Evolutionary conservation across 2,888 invertebrate species (phyloP), one percentile per base, ranked within the genome.

Genomic region (Xanthorhoe spadicearia): DNA sequence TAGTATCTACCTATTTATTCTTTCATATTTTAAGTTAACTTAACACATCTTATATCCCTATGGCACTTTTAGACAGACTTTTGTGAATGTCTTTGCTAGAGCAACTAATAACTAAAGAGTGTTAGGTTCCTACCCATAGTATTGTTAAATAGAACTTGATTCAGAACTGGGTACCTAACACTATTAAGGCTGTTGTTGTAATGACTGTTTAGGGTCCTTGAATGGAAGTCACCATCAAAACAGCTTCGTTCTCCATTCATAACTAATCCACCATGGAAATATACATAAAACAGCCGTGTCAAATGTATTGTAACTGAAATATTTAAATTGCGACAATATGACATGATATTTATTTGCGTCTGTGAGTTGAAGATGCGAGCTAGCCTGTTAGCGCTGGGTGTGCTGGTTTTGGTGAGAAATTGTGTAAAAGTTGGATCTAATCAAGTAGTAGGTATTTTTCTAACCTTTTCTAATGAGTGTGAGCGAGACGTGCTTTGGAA

Each of bases 401-500:
- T 66, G 57, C n/a, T 59, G 2, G 55, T 73, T 58, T 67, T 58
- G 69, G 72, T 72, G 68, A 69, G 66, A 52, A 43, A 50, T 6
- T 19, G 35, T 28, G 48, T 48, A 7, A 55, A 43, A 48, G 23
- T 19, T 51, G 51, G 17, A 48, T 48, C 48, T 17, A 48, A 15
- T 17, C 48, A 48, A 48, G 17, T 48, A 48, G 48, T 48, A 48
- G 17, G 48, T 48, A 48, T 15, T 17, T 17, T 8, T 43, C 23
- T 23, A 23, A 23, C 23, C 23, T 23, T 23, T 23, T 4, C 4
- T 23, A 23, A 43, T 13, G 43, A 43, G 3, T 1, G 43, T 4
- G 10, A n/a, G n/a, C n/a, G 43, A 43, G 4, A 32, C 32, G 32
- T 28, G 32, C 2, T 32, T 0, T 2, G 32, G 8, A 32, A 32